Percentiles rank a stretch among this genome's conserved stretches.
Conservation (phyloP, 2,797 vertebrate species). For the Sebastolobus altivelis region DNA sequence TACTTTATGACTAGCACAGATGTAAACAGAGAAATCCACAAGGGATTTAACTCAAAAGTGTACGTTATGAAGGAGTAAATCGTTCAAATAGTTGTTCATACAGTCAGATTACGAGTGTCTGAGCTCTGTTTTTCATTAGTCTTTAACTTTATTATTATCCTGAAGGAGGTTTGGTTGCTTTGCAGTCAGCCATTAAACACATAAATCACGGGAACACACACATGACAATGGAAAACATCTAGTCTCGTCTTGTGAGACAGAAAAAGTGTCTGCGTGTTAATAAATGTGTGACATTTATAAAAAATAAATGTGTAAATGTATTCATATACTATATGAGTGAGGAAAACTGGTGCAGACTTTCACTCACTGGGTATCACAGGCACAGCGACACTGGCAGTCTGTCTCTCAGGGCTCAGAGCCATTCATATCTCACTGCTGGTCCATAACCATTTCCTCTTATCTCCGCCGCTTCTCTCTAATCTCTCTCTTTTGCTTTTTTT, state of each 20-base stretch:
- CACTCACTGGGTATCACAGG: constrained; percentile 29
- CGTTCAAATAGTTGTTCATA: constrained; percentile 5
- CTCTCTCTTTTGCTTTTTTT: constrained; percentile 33
- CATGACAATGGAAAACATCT: constrained; percentile 23
- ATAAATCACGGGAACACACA: constrained; percentile 42
- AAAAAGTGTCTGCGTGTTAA: neutral
- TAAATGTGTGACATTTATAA: constrained; percentile 5
- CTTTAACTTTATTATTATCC: constrained; percentile 29
- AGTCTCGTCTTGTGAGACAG: neutral
- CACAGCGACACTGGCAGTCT: constrained; percentile 38
- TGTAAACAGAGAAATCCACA: neutral
- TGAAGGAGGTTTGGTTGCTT: constrained; percentile 24
- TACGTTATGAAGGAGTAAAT: constrained; percentile 8
- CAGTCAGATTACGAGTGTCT: constrained; percentile 8
- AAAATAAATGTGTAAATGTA: constrained; percentile 24
- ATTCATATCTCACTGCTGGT: constrained; percentile 63
- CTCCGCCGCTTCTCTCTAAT: constrained; percentile 47
- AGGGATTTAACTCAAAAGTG: neutral
- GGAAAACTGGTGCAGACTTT: constrained; percentile 17
- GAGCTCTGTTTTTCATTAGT: constrained; percentile 7
- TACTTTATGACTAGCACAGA: neutral
- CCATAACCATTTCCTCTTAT: constrained; percentile 63
- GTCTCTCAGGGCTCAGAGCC: constrained; percentile 58
- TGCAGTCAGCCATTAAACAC: constrained; percentile 3
- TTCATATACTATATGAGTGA: constrained; percentile 1